Percentiles rank a stretch among this genome's conserved stretches.
phyloP scores from a whole-genome alignment of 2,888 invertebrate species.

The Eugnorisma glareosa region DNA sequence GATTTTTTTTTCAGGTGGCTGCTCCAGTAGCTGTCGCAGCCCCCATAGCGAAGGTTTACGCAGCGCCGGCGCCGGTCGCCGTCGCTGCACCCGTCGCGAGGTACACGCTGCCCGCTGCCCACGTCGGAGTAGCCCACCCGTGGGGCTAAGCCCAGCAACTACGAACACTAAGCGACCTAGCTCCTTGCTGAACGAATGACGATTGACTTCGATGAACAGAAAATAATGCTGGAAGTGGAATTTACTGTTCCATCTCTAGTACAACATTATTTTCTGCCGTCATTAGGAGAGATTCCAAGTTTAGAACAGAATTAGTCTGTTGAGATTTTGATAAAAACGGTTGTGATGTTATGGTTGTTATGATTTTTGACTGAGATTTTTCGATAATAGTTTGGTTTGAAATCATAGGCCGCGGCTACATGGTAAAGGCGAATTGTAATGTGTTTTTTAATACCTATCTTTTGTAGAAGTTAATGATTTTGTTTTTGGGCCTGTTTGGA shows the following conservation, averaged over 20 bases:
- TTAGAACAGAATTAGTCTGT: slow-evolving; percentile 31
- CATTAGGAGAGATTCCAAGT: slow-evolving; percentile 24
- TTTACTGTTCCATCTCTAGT: slow-evolving; percentile 6
- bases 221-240: slow-evolving; percentile 26
- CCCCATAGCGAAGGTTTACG: slow-evolving; percentile 78
- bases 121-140: slow-evolving; percentile 78
- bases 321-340: slow-evolving; percentile 32
- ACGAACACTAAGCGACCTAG: slow-evolving; percentile 57
- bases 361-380: slow-evolving; percentile 52
- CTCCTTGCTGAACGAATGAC: slow-evolving; percentile 53
- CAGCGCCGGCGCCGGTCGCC: slow-evolving; percentile 82
- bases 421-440: slow-evolving; percentile 65
- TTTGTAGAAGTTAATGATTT: slow-evolving; percentile 54
- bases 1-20: slow-evolving; percentile 53
- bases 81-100: slow-evolving; percentile 82
- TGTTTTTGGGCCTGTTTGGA: slow-evolving; percentile 41
- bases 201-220: slow-evolving; percentile 19
- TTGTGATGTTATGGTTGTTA: slow-evolving; percentile 13
- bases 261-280: slow-evolving; percentile 33
- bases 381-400: slow-evolving; percentile 47
- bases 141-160: slow-evolving; percentile 79
- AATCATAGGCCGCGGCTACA: slow-evolving; percentile 69
- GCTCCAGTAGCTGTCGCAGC: slow-evolving; percentile 79
- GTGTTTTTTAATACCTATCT: slow-evolving; percentile 34
- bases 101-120: slow-evolving; percentile 72